Evolutionary conservation across 1,140 invertebrate genomes (phyloP).

Genomic region (Achroia grisella): DNA sequence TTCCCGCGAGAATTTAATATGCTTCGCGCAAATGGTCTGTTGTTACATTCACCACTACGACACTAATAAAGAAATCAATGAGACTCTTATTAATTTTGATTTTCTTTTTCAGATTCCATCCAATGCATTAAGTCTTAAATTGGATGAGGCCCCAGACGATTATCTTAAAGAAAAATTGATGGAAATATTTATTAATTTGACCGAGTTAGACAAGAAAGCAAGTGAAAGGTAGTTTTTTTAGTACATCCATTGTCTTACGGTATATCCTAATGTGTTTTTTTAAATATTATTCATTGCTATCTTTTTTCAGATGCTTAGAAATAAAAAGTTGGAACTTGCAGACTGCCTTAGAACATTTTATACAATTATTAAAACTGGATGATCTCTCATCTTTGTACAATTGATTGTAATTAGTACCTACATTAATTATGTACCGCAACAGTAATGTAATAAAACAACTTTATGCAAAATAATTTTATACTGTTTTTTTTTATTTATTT

Average conservation of each 20-base stretch:
- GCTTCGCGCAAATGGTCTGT: too few relatives aligned
- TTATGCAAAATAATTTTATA: too few relatives aligned
- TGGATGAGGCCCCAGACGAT: constrained; percentile 38
- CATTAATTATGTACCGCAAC: too few relatives aligned
- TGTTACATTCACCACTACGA: too few relatives aligned
- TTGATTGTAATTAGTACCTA: too few relatives aligned
- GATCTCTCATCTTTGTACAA: too few relatives aligned
- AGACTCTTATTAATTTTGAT: constrained; percentile 5
- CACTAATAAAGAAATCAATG: too few relatives aligned
- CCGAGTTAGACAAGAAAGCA: constrained; percentile 25
- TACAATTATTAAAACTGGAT: constrained; percentile 19
- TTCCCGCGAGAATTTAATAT: too few relatives aligned
- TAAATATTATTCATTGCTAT: background rate
- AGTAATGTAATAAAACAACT: too few relatives aligned
- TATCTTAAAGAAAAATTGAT: constrained; percentile 36
- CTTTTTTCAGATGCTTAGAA: constrained; percentile 44
- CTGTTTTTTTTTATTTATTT: too few relatives aligned
- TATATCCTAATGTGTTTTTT: too few relatives aligned
- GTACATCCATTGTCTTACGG: background rate
- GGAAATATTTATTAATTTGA: constrained; percentile 46
- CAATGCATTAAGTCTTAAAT: constrained; percentile 30
- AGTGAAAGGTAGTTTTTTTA: constrained; percentile 29
- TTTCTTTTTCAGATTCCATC: constrained; percentile 42
- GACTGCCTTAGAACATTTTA: constrained; percentile 42
- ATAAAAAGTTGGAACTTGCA: constrained; percentile 47